phyloP scores from a whole-genome alignment of 2,797 vertebrate genomes.

The Phyllotis vaccarum region DNA sequence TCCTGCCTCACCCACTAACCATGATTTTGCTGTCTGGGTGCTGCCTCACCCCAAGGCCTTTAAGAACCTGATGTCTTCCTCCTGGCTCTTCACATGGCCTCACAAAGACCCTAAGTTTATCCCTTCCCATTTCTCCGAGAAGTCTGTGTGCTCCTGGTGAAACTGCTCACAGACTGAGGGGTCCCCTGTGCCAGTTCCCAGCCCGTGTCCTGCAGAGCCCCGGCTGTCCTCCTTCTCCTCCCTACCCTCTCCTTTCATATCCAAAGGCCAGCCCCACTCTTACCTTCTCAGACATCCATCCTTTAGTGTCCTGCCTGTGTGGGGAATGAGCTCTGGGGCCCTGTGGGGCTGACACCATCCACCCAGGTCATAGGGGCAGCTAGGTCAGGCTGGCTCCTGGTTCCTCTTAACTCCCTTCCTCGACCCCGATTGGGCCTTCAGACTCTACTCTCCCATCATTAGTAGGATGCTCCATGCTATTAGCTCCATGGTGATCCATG shows the following conservation, averaged over 20 bases:
- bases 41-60: background rate
- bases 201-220: background rate
- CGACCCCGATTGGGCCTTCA: background rate
- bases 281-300: background rate
- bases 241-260: background rate
- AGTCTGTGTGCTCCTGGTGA: background rate
- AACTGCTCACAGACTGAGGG: background rate
- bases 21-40: background rate
- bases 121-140: background rate
- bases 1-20: background rate
- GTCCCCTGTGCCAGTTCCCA: background rate
- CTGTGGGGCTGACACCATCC: background rate
- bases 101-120: background rate
- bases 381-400: background rate
- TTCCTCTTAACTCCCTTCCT: background rate
- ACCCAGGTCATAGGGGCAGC: background rate
- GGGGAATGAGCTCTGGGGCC: background rate
- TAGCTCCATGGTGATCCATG: background rate
- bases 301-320: background rate
- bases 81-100: background rate
- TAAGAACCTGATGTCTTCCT: background rate
- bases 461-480: background rate
- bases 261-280: background rate
- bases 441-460: background rate
- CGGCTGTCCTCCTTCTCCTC: background rate